Percentiles rank a stretch among this genome's conserved stretches.
phyloP scores from a whole-genome alignment of 2,797 vertebrate genomes.

The Amblyopsis hoosieri region DNA sequence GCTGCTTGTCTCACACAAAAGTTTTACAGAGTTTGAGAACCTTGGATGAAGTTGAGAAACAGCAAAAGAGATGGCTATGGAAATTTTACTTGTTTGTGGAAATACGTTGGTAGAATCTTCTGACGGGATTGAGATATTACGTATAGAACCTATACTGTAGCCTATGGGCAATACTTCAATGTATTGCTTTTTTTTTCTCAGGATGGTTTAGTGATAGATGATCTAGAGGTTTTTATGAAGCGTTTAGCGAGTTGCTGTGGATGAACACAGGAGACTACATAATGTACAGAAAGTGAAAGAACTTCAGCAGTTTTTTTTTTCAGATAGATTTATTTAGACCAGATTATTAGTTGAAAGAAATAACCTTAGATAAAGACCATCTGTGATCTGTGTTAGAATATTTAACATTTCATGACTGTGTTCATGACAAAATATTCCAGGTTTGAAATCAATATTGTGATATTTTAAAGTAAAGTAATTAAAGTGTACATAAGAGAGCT shows the following conservation, averaged over 20 bases:
- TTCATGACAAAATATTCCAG: slow-evolving; percentile 16
- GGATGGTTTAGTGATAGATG: too few species aligned
- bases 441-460: slow-evolving; percentile 26
- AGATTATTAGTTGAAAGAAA: background rate
- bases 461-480: slow-evolving; percentile 27
- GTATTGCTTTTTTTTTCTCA: slow-evolving; percentile 20
- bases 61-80: slow-evolving; percentile 14
- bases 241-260: too few species aligned
- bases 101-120: slow-evolving; percentile 40
- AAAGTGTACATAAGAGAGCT: slow-evolving; percentile 28
- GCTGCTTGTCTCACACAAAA: slow-evolving; percentile 45
- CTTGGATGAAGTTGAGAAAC: slow-evolving; percentile 4
- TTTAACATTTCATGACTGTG: slow-evolving; percentile 7
- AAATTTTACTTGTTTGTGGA: slow-evolving; percentile 25
- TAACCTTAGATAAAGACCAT: background rate
- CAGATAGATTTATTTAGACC: slow-evolving; percentile 2
- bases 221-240: too few species aligned
- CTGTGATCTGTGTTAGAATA: slow-evolving; percentile 4
- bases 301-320: background rate
- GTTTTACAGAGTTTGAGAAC: slow-evolving; percentile 47
- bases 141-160: slow-evolving; percentile 23
- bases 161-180: slow-evolving; percentile 14
- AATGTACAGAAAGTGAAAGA: slow-evolving; percentile 23
- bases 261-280: background rate
- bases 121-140: slow-evolving; percentile 11